Conservation (phyloP, 2,113 vertebrate species). For the Halcyon malimbica region DNA sequence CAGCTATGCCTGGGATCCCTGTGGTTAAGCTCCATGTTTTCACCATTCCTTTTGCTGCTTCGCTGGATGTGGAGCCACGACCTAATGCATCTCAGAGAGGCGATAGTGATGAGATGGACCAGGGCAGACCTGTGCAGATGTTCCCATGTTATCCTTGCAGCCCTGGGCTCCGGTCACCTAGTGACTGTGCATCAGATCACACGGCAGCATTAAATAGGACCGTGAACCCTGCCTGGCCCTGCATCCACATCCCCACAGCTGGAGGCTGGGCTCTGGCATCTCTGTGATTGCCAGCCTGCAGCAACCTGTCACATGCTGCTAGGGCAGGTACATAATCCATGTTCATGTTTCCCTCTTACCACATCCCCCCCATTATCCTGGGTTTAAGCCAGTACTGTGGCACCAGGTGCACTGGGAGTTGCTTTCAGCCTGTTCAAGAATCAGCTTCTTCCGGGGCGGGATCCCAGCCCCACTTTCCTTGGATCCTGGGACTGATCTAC, state of each 20-base stretch:
- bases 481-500: constrained; percentile 4
- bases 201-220: not conserved
- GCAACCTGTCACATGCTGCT: not conserved
- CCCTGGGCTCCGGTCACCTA: constrained; percentile 44
- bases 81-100: not conserved
- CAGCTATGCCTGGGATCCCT: not conserved
- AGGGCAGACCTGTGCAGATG: not conserved
- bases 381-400: not conserved
- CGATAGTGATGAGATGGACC: not conserved
- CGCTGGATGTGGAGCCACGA: not conserved
- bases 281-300: not conserved
- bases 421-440: not conserved
- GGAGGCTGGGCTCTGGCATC: not conserved
- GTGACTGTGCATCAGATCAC: not conserved
- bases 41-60: rapidly evolving
- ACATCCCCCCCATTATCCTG: not conserved
- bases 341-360: not conserved
- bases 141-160: not conserved
- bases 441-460: not conserved
- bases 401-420: not conserved
- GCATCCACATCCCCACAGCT: not conserved
- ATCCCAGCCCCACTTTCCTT: not conserved
- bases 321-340: not conserved
- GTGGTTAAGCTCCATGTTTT: not conserved
- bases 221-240: not conserved